Percentiles rank a stretch among this genome's conserved stretches.
phyloP scores from a whole-genome alignment of 92 coral and sea anemone species.

The Galaxea fascicularis region DNA sequence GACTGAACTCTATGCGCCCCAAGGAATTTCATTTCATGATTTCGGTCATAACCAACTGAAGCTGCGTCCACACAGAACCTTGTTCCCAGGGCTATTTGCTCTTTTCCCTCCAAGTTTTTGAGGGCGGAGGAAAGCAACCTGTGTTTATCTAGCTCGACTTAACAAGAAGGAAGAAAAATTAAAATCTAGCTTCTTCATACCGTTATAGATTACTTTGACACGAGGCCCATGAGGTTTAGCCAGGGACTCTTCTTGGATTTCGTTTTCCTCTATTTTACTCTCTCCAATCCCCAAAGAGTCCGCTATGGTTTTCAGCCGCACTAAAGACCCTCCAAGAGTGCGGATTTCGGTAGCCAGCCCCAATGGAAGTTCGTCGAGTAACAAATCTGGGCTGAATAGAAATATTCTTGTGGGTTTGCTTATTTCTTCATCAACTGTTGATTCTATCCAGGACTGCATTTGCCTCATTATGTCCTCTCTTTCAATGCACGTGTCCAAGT shows the following conservation, averaged over 20 bases:
- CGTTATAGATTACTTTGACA: conserved; percentile 37
- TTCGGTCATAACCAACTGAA: too few relatives aligned
- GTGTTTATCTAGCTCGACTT: too few relatives aligned
- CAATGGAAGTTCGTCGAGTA: conserved; percentile 62
- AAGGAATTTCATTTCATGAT: too few relatives aligned
- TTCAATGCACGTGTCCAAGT: conserved; percentile 71
- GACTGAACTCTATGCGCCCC: too few relatives aligned
- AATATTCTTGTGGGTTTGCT: conserved; percentile 17
- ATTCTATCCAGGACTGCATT: conserved; percentile 80
- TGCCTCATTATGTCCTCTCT: conserved; percentile 82
- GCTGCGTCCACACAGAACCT: too few relatives aligned
- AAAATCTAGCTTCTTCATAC: conserved; percentile 8
- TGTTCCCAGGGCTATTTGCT: too few relatives aligned
- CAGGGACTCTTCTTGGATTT: conserved; percentile 9
- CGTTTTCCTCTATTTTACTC: conserved; percentile 39
- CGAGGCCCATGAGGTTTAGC: conserved; percentile 40
- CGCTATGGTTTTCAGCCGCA: conserved; percentile 74
- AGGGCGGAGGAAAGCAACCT: too few relatives aligned
- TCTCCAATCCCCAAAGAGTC: conserved; percentile 88
- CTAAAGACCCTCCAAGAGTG: conserved; percentile 38
- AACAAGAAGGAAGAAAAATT: not conserved
- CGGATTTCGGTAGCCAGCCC: conserved; percentile 56
- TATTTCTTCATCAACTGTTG: conserved; percentile 65
- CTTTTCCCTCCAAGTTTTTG: too few relatives aligned
- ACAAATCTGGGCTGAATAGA: conserved; percentile 71